Evolutionary conservation across 2,113 vertebrate species (phyloP).

Genomic region (Podarcis raffonei): DNA sequence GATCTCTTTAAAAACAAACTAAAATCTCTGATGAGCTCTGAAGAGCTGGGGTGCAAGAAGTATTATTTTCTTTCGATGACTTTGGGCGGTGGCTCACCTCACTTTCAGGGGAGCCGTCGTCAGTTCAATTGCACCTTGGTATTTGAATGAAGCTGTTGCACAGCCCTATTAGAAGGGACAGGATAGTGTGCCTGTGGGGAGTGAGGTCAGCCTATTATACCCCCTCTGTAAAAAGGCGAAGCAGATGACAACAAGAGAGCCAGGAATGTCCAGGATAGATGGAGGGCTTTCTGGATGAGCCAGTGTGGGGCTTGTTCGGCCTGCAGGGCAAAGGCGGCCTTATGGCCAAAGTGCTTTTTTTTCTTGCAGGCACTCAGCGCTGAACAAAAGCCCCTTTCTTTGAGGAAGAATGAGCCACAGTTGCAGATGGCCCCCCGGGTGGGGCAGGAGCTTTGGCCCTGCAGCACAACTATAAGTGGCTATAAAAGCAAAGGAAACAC

Average conservation of each 20-base stretch:
- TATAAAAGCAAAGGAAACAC: slow-evolving; percentile 15
- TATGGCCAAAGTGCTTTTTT: not conserved
- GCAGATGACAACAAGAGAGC: too few relatives aligned
- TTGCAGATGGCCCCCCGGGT: not conserved
- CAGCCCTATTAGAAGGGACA: not conserved
- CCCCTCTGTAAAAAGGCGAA: too few relatives aligned
- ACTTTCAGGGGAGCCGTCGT: too few relatives aligned
- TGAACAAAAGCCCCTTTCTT: slow-evolving; percentile 22
- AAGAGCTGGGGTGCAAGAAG: too few relatives aligned
- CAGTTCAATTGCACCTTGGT: too few relatives aligned
- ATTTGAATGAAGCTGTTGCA: not conserved
- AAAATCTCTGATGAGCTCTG: too few relatives aligned
- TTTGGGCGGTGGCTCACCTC: too few relatives aligned
- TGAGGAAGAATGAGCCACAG: slow-evolving; percentile 3
- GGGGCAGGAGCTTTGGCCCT: not conserved
- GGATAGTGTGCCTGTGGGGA: too few relatives aligned
- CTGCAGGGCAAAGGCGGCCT: not conserved
- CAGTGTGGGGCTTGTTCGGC: not conserved
- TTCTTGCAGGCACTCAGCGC: not conserved
- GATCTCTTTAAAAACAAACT: too few relatives aligned
- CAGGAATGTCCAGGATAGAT: too few relatives aligned
- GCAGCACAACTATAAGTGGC: not conserved
- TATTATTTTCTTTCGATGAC: too few relatives aligned
- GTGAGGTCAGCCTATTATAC: too few relatives aligned
- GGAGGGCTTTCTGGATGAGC: not conserved